Base-by-base conservation (phyloP, 2,888 invertebrate genomes). In the Sesia bembeciformis region DNA sequence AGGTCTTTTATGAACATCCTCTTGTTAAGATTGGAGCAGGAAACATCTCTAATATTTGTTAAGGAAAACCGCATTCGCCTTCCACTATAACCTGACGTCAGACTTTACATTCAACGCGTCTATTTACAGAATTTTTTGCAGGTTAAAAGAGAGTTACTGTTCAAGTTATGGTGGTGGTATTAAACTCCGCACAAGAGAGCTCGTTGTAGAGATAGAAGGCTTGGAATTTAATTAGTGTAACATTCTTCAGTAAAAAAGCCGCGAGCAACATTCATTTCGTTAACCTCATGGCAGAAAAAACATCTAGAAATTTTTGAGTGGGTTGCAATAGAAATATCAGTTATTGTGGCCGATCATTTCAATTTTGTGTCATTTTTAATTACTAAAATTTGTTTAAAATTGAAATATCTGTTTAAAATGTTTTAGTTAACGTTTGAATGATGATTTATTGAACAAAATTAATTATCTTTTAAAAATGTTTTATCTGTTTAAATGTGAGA, bases 221-320 rank as follows among this genome's bases (percentile, higher is more conserved):
- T 62, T 51, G 64, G 76, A 75, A 80, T 81, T 79, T 81, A 80
- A 81, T 81, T 80, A 80, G 74, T 78, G 75, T 72, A 70, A 72
- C 70, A 74, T 79, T 76, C 73, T 76, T 75, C 70, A 62, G 59
- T 62, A 62, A 68, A 51, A 73, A 68, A 74, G 65, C 64, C 62
- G 54, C 54, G 53, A 51, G 54, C 56, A 68, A 64, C 68, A 67
- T 74, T 69, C 61, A 68, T 70, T 70, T 64, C 58, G 63, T 64
- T 46, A 46, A 46, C 46, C 23, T 46, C 4, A 46, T n/a, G 46
- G 46, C 8, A 23, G 46, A 8, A 46, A 23, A 46, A 46, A n/a
- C 46, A 46, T 46, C 46, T 46, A 8, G 46, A 46, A 46, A 46
- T 3, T 8, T 46, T 46, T 46, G 23, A 46, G 8, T 46, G 8